Evolutionary conservation across 1,140 invertebrate species (phyloP).

Genomic region (Drosophila triauraria): DNA sequence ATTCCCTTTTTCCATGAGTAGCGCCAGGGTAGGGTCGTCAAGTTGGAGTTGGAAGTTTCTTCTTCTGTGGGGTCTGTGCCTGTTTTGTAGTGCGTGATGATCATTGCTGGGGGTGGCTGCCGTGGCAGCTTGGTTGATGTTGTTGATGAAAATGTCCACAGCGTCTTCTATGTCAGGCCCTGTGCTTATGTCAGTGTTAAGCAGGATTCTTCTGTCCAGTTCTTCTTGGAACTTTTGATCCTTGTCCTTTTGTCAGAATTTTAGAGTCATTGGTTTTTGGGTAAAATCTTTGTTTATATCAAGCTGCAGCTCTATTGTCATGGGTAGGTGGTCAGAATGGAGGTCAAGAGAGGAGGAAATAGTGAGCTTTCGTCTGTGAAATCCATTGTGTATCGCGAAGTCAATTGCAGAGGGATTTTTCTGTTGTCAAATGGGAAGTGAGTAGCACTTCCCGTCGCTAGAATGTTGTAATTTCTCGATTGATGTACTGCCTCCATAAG

Average conservation of each 20-base stretch:
- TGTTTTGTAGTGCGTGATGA: not conserved
- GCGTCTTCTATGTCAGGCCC: slow-evolving; percentile 10
- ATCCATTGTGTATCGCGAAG: slow-evolving; percentile 4
- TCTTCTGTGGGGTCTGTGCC: not conserved
- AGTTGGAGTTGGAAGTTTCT: not conserved
- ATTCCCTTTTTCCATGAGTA: not conserved
- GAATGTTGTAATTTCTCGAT: not conserved
- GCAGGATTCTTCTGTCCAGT: not conserved
- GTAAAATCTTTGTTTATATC: too few relatives aligned
- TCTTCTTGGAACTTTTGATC: not conserved
- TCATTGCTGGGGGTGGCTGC: not conserved
- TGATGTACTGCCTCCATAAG: not conserved
- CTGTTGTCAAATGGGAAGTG: slow-evolving; percentile 4
- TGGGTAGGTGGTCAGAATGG: too few relatives aligned
- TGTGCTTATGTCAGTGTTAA: not conserved
- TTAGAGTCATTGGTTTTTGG: not conserved
- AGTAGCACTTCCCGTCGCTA: slow-evolving; percentile 7
- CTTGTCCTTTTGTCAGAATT: not conserved
- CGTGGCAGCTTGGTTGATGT: slow-evolving; percentile 6
- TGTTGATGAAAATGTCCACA: not conserved
- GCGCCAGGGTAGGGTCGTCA: not conserved
- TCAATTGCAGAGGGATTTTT: slow-evolving; percentile 8
- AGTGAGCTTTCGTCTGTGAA: not conserved
- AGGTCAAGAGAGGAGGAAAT: too few relatives aligned
- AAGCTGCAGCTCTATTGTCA: too few relatives aligned